Evolutionary conservation across 1,140 invertebrate species (phyloP).

Genomic region (Trichogramma pretiosum): DNA sequence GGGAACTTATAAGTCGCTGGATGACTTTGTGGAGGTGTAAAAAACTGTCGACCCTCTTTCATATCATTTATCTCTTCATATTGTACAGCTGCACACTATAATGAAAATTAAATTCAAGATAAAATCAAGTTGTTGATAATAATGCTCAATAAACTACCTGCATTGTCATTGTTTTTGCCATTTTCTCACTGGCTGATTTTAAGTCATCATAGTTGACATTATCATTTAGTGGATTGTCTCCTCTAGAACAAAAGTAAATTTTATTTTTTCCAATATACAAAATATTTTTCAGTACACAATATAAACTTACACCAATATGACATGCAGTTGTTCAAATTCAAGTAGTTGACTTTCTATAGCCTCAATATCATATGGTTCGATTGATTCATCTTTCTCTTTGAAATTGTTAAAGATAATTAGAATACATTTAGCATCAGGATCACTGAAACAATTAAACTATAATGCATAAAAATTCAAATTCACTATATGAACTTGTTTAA

Average conservation of each 20-base stretch:
- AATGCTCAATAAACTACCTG: slow-evolving; percentile 17
- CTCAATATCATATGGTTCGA: slow-evolving; percentile 18
- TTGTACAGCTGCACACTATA: slow-evolving; percentile 17
- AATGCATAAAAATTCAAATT: too few relatives aligned
- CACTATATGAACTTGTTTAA: too few relatives aligned
- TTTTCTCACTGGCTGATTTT: slow-evolving; percentile 11
- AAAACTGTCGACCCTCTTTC: slow-evolving; percentile 21
- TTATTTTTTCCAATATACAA: slow-evolving; percentile 4
- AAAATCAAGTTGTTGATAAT: too few relatives aligned
- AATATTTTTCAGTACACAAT: neutral
- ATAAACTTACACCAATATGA: slow-evolving; percentile 22
- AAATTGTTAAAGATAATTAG: slow-evolving; percentile 23
- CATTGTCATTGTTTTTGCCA: slow-evolving; percentile 14
- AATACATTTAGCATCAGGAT: slow-evolving; percentile 5
- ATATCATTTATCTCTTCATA: slow-evolving; percentile 22
- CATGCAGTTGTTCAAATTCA: slow-evolving; percentile 4
- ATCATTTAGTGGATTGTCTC: slow-evolving; percentile 11
- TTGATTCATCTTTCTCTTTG: slow-evolving; percentile 20
- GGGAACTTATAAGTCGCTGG: slow-evolving; percentile 15
- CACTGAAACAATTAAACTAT: slow-evolving; percentile 24
- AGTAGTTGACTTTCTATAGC: slow-evolving; percentile 8
- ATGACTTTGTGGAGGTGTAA: slow-evolving; percentile 1
- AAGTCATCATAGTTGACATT: neutral
- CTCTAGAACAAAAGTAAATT: slow-evolving; percentile 17
- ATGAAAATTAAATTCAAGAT: neutral